A percentile compares a stretch with the other conserved stretches of the same genome.
Evolutionary conservation across 2,888 invertebrate genomes (phyloP).

Genomic region (Diaprepes abbreviatus): DNA sequence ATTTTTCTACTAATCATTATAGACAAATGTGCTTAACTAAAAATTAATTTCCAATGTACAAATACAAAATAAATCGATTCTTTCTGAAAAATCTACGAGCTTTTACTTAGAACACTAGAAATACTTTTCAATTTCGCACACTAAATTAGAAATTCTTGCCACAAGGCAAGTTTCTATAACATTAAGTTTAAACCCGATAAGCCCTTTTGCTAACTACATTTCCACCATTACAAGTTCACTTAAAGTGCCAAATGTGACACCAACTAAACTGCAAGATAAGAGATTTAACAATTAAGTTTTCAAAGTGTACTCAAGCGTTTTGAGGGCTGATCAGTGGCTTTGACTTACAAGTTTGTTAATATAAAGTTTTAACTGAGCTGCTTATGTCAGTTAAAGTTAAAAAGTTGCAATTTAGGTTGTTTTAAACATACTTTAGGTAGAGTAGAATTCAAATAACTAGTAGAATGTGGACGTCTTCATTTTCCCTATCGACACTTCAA

Average conservation of each 20-base stretch:
- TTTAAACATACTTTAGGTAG: no score
- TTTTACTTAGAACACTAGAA: not conserved
- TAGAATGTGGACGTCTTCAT: no score
- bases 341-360: slow-evolving; percentile 8
- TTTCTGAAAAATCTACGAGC: no score
- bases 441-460: no score
- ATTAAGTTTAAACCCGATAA: slow-evolving; percentile 19
- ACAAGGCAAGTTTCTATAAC: slow-evolving; percentile 16
- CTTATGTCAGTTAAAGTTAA: not conserved
- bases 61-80: no score
- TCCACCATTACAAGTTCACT: slow-evolving; percentile 13
- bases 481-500: no score
- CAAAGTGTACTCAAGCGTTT: slow-evolving; percentile 15
- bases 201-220: slow-evolving; percentile 19
- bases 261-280: slow-evolving; percentile 24
- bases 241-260: slow-evolving; percentile 23
- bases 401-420: not conserved
- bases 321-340: slow-evolving; percentile 12
- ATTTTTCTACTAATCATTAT: no score
- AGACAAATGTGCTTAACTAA: no score
- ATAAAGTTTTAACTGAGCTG: not conserved
- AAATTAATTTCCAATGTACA: no score
- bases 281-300: slow-evolving; percentile 24
- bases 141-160: slow-evolving; percentile 12
- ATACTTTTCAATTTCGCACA: not conserved